Percentiles rank a stretch among this genome's conserved stretches.
phyloP scores from a whole-genome alignment of 2,888 invertebrate species.

The Tachina fera region DNA sequence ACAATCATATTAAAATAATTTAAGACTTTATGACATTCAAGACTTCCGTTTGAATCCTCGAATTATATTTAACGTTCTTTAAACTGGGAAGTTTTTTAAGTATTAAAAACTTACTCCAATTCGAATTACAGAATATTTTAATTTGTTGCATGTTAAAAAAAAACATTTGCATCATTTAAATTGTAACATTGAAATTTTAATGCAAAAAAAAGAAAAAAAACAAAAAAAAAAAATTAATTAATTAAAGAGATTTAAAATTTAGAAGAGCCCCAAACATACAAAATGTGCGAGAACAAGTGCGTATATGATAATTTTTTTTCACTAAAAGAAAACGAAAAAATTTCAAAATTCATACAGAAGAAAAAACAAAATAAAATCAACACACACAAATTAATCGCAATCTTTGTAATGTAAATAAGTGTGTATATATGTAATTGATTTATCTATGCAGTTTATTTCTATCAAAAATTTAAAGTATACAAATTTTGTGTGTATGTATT shows the following conservation, averaged over 20 bases:
- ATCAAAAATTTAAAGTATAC: not conserved
- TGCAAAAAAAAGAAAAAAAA: not conserved
- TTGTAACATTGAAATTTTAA: slow-evolving; percentile 22
- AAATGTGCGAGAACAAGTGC: slow-evolving; percentile 14
- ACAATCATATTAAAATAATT: too few relatives aligned
- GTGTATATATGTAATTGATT: not conserved
- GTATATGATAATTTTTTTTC: slow-evolving; percentile 1
- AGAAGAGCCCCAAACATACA: not conserved
- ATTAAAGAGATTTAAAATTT: not conserved
- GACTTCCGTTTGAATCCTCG: too few relatives aligned
- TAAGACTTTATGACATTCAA: too few relatives aligned
- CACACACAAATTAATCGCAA: not conserved
- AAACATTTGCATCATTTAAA: not conserved
- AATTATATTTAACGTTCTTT: too few relatives aligned
- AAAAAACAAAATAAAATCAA: not conserved
- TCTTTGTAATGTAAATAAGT: not conserved
- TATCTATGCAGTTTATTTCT: not conserved
- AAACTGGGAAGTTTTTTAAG: too few relatives aligned
- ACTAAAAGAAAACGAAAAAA: not conserved
- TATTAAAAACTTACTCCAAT: too few relatives aligned
- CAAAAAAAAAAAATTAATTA: not conserved
- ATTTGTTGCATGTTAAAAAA: not conserved
- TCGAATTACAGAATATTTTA: not conserved
- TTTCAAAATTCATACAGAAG: not conserved
- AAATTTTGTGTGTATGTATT: not conserved